Percentiles rank a stretch among this genome's conserved stretches.
Conservation (phyloP, 2,113 vertebrate genomes). For the Chlamydotis undulata region DNA sequence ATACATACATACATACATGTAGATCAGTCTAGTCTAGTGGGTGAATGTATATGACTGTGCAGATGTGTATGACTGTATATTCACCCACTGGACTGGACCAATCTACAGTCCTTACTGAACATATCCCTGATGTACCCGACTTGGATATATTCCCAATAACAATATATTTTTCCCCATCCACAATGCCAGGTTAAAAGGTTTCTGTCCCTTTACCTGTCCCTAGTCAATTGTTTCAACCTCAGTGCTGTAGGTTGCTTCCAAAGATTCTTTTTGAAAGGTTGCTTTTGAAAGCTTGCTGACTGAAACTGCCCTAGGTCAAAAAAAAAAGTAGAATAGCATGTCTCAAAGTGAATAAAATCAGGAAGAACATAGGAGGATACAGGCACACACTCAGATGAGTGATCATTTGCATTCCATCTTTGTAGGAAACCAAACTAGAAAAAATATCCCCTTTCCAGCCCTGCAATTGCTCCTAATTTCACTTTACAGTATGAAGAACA, state of each 20-base stretch:
- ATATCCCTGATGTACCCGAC: neutral
- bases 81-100: accelerated
- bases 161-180: neutral
- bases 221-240: neutral
- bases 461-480: neutral
- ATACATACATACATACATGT: neutral
- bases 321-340: neutral
- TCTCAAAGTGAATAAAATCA: neutral
- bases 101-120: neutral
- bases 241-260: neutral
- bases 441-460: neutral
- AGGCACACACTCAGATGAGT: neutral
- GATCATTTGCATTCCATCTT: neutral
- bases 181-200: neutral
- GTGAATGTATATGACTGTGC: neutral
- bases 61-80: neutral
- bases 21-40: neutral
- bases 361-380: neutral
- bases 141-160: neutral
- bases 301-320: neutral
- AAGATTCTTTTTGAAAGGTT: neutral
- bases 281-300: neutral
- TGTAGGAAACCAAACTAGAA: neutral
- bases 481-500: neutral
- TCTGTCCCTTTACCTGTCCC: neutral